Percentiles rank a stretch among this genome's conserved stretches.
Evolutionary conservation across 2,113 vertebrate genomes (phyloP).

Genomic region (Papio anubis): DNA sequence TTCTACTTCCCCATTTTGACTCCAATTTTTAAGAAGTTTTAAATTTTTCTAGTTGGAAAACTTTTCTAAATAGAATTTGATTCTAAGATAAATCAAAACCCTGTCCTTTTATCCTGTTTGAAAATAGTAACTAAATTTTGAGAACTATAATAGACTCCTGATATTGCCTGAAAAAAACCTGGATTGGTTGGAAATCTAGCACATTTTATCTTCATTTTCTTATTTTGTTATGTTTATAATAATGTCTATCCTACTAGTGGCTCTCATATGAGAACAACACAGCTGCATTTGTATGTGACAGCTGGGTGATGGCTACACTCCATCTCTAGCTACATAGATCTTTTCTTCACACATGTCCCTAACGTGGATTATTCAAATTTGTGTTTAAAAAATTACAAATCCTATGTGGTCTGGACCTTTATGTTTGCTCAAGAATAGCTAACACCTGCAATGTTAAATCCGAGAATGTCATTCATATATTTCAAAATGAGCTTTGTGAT

Average conservation of each 20-base stretch:
- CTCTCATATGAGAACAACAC: background rate
- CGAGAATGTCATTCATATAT: background rate
- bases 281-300: background rate
- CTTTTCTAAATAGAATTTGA: background rate
- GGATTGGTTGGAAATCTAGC: background rate
- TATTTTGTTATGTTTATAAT: conserved; percentile 27
- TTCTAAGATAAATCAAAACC: background rate
- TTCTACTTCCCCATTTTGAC: background rate
- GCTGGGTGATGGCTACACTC: background rate
- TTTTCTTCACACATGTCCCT: background rate
- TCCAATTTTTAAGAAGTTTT: background rate
- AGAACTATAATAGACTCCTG: background rate
- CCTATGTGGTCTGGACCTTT: background rate
- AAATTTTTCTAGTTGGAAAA: background rate
- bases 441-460: conserved; percentile 23
- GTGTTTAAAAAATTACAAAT: conserved; percentile 37
- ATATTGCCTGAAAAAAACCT: background rate
- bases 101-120: background rate
- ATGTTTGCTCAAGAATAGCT: conserved; percentile 33
- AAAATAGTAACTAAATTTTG: background rate
- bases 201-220: background rate
- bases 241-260: background rate
- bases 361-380: conserved; percentile 55
- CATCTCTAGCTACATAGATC: background rate
- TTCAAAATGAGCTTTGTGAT: conserved; percentile 35